Evolutionary conservation across 2,888 invertebrate species (phyloP).

Genomic region (Octodonta nipae): DNA sequence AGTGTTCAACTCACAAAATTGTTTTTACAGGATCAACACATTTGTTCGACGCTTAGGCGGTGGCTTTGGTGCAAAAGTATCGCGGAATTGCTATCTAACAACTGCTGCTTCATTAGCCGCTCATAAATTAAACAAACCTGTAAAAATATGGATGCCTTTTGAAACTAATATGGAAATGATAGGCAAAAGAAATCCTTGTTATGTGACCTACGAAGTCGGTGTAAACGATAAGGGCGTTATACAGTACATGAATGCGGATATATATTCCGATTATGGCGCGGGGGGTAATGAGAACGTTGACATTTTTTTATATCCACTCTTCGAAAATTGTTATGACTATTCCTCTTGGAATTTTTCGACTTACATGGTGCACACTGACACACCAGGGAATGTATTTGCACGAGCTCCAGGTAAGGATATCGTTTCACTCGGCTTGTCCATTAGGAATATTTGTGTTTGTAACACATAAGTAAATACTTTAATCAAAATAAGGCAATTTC

Average conservation of each 20-base stretch:
- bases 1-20: too few relatives aligned
- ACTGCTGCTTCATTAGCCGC: slow-evolving; percentile 60
- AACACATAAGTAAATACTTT: too few relatives aligned
- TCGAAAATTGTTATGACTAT: slow-evolving; percentile 45
- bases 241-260: slow-evolving; percentile 43
- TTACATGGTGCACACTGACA: slow-evolving; percentile 46
- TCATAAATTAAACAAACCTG: slow-evolving; percentile 47
- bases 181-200: slow-evolving; percentile 42
- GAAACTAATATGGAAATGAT: slow-evolving; percentile 57
- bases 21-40: slow-evolving; percentile 62
- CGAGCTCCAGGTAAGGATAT: slow-evolving; percentile 63
- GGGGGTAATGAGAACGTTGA: slow-evolving; percentile 40
- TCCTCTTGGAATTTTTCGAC: slow-evolving; percentile 36
- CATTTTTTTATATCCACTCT: slow-evolving; percentile 13
- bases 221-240: slow-evolving; percentile 51
- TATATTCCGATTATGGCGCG: slow-evolving; percentile 45
- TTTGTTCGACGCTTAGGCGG: slow-evolving; percentile 65
- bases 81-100: slow-evolving; percentile 44
- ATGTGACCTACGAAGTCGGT: slow-evolving; percentile 53
- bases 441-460: too few relatives aligned
- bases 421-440: too few relatives aligned
- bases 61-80: slow-evolving; percentile 66
- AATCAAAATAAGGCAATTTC: too few relatives aligned
- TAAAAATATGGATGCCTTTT: slow-evolving; percentile 56
- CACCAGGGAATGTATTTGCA: slow-evolving; percentile 47